Evolutionary conservation across 1,140 invertebrate genomes (phyloP), one percentile per base, ranked within the genome.

Genomic region (Microplitis mediator): DNA sequence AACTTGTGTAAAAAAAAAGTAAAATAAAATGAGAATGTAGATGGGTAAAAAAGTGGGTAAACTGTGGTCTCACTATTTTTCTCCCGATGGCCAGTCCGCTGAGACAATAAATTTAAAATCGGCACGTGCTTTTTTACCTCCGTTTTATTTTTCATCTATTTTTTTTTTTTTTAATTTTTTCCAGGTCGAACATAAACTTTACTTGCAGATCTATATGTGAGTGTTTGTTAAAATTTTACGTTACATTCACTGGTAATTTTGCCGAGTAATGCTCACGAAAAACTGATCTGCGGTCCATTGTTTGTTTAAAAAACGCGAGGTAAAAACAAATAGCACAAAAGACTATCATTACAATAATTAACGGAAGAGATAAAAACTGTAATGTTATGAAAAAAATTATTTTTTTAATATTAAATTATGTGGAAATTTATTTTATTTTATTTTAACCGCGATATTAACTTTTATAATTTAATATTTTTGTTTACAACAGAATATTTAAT

Each of bases 61-160:
- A 54, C 16, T 5, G 52, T 54, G 16, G 52, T 54, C n/a, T 14
- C 52, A 54, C 52, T 36, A 60, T 69, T 45, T 69, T 60, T 69
- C 23, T 35, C 31, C 5, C 9, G 8, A 13, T 5, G 45, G 3
- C 3, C 39, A 62, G 3, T 70, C 11, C 58, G 23, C 58, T 62
- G 52, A 63, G 45, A 70, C 60, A 70, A 70, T 70, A 70, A 70
- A 70, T 70, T 70, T 62, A 36, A 52, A 50, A 70, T 70, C 60
- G 69, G 69, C 45, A 70, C 39, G 69, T 23, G 60, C 39, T 61
- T 62, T 39, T 62, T 62, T 45, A 39, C 16, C 9, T 31, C 52
- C 32, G 14, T 45, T 69, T 14, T 60, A 16, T 60, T 60, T 69
- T 69, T 50, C 31, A 36, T 69, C 3, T 45, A 8, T 60, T 58